Evolutionary conservation across 2,888 invertebrate genomes (phyloP).

Genomic region (Schizotus pectinicornis): DNA sequence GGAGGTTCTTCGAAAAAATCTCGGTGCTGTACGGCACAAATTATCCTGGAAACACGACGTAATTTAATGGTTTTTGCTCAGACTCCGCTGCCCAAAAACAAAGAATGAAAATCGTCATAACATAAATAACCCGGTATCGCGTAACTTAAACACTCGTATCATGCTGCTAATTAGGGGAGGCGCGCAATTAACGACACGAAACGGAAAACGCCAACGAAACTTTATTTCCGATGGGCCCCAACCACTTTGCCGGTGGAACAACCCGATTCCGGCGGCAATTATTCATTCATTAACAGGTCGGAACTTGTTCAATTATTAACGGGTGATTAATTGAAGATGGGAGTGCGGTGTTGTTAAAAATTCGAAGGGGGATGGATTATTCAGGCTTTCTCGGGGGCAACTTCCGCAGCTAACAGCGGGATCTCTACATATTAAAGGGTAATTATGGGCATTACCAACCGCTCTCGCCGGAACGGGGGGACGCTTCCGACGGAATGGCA

Average conservation of each 20-base stretch:
- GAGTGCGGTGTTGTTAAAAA: slow-evolving; percentile 25
- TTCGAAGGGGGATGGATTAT: slow-evolving; percentile 41
- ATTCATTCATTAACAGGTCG: no score
- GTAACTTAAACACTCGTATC: neutral
- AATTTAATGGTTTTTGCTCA: neutral
- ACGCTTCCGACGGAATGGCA: slow-evolving; percentile 40
- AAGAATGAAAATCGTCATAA: neutral
- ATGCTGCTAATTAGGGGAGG: slow-evolving; percentile 7
- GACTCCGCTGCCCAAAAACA: neutral
- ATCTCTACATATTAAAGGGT: slow-evolving; percentile 49
- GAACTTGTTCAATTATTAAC: no score
- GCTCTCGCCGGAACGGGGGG: slow-evolving; percentile 46
- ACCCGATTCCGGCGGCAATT: no score
- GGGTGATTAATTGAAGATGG: no score
- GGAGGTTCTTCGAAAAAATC: slow-evolving; percentile 2
- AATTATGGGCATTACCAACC: slow-evolving; percentile 49
- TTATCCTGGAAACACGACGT: neutral
- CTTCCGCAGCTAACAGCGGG: slow-evolving; percentile 41
- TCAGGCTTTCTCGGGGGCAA: slow-evolving; percentile 37
- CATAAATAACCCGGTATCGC: slow-evolving; percentile 1
- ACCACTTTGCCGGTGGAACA: slow-evolving; percentile 17
- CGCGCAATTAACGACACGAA: slow-evolving; percentile 11
- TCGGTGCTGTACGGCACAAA: neutral
- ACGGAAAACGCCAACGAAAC: slow-evolving; percentile 18
- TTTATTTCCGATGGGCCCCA: slow-evolving; percentile 15